Evolutionary conservation across 2,797 vertebrate genomes (phyloP).

Genomic region (Alcedo quadribrachys): DNA sequence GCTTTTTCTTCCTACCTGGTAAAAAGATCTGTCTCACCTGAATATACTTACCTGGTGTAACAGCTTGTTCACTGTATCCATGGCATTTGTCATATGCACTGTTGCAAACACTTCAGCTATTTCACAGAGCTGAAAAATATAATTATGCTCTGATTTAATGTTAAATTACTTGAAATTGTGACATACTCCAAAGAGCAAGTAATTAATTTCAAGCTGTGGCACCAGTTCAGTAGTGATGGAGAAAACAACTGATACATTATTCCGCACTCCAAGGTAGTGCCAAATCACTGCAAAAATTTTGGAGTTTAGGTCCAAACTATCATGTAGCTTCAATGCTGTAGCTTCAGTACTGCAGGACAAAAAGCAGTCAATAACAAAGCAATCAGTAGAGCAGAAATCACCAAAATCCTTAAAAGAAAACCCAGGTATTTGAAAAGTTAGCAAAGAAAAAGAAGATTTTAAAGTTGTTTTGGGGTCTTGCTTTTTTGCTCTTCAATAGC

Average conservation of each 20-base stretch:
- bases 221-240: neutral
- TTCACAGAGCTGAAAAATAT: neutral
- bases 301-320: neutral
- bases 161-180: neutral
- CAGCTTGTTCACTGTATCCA: neutral
- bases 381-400: neutral
- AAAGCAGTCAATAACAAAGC: neutral
- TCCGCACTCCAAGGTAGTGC: neutral
- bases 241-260: neutral
- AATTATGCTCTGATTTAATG: neutral
- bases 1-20: neutral
- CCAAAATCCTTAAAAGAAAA: neutral
- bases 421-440: neutral
- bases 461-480: neutral
- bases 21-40: neutral
- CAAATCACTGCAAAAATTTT: neutral
- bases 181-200: neutral
- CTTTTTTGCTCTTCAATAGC: neutral
- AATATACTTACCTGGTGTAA: neutral
- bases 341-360: neutral
- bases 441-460: neutral
- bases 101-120: neutral
- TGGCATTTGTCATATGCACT: neutral
- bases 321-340: fast-evolving
- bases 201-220: neutral